Base-by-base conservation (phyloP, 1,140 invertebrate genomes). In the Melanaphis sacchari region DNA sequence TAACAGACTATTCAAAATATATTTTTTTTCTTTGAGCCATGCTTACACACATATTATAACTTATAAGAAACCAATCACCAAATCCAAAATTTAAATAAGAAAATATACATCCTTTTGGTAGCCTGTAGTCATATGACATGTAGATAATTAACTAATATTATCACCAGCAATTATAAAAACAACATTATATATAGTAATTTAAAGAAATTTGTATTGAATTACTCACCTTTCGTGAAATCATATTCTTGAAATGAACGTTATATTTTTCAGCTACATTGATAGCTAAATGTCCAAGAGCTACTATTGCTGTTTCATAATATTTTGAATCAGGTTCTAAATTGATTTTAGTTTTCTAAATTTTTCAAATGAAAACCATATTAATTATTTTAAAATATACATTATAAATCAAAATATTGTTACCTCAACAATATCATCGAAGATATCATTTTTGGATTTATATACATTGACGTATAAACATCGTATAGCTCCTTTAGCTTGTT, bases 401-500 rank as follows among this genome's bases (percentile, higher is more conserved):
- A 26, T 92, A 88, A 36, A 38, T 46, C 81, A 66, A 90, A 22
- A 84, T 94, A 36, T 41, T 46, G 90, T 94, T 94, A 96, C 96
- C 95, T 99, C 98, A 94, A 99, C 96, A 93, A 99, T 98, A 94
- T 98, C 97, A 43, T 97, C 97, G 95, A 99, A 98, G 43, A 99
- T 96, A 93, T 96, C 96, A 94, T 98, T 97, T 94, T 98, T 97
- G 94, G 98, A 96, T 94, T 97, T 96, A 31, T 97, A 97, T 94
- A 98, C 97, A 95, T 99, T 98, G 21, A 98, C 97, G 94, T 96
- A 98, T 81, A 99, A 96, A 96, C 99, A 99, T 94, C 98, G 96
- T 52, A 99, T 97, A 11, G 99, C 98, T 95, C 99, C 98, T 95
- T 99, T 99, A 1, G 98, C 98, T 95, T 99, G 98, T 95, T 99